These are phyloP conservation scores for Percina caprodes DNA, from an alignment of 2,113 vertebrate species.

Conservation along the genomic window DNA sequence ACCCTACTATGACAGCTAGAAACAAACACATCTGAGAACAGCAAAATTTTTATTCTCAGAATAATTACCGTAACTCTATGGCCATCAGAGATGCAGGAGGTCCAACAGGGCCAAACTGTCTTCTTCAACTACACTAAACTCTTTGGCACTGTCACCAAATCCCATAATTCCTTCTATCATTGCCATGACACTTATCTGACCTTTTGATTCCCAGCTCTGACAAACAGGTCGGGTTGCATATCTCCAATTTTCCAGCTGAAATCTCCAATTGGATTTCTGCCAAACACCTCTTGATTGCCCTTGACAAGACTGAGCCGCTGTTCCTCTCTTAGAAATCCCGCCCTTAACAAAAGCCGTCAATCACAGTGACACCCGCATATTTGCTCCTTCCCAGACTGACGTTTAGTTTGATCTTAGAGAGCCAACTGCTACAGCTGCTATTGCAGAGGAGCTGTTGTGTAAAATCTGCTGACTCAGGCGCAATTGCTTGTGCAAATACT, in stretches of 20 bases:
- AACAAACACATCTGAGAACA: slow-evolving; percentile 3
- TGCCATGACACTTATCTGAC: slow-evolving; percentile 63
- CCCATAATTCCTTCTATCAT: slow-evolving; percentile 60
- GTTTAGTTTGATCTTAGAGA: slow-evolving; percentile 52
- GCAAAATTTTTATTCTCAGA: slow-evolving; percentile 10
- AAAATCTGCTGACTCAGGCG: slow-evolving; percentile 72
- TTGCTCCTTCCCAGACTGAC: slow-evolving; percentile 26
- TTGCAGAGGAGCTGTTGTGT: slow-evolving; percentile 47
- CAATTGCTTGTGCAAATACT: slow-evolving; percentile 47
- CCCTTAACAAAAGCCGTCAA: slow-evolving; percentile 74
- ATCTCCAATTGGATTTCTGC: slow-evolving; percentile 70
- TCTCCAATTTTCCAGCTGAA: slow-evolving; percentile 64
- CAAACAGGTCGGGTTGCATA: slow-evolving; percentile 64
- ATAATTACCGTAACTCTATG: neutral
- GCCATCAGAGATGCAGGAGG: neutral
- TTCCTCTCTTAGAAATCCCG: slow-evolving; percentile 62
- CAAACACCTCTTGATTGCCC: slow-evolving; percentile 69
- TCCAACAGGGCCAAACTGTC: slow-evolving; percentile 16
- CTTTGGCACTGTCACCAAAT: slow-evolving; percentile 42
- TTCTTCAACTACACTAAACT: slow-evolving; percentile 21
- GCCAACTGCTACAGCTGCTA: slow-evolving; percentile 45
- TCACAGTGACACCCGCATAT: slow-evolving; percentile 51
- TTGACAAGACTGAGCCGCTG: slow-evolving; percentile 71
- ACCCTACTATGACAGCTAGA: neutral
- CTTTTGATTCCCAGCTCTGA: slow-evolving; percentile 68